Evolutionary conservation across 2,113 vertebrate genomes (phyloP), one percentile per base, ranked within the genome.

Genomic region (Sylvietta virens): DNA sequence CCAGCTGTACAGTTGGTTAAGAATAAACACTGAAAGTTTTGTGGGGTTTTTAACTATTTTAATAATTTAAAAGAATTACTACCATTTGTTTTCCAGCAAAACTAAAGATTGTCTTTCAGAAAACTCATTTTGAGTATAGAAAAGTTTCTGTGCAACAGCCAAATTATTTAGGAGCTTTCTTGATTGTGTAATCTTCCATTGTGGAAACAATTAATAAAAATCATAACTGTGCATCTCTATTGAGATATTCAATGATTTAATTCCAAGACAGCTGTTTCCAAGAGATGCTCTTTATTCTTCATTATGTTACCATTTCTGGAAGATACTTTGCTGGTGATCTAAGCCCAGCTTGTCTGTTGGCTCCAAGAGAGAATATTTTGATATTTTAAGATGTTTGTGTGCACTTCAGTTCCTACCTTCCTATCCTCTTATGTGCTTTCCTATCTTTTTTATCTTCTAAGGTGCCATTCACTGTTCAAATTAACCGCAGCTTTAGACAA

Each of bases 181-280:
- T 69, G 53, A 57, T 65, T 40, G 5, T 61, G 40, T 40, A 64
- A 65, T 72, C 30, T 87, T 79, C 31, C 9, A 1, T 39, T 67
- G 53, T 60, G 53, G 48, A 92, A 93, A 69, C 23, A 78, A 93
- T 77, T 88, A 86, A 81, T 80, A 85, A 79, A 95, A 85, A 65
- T 62, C 24, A 6, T 72, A 50, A 73, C 18, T 65, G 31, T 33
- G 21, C 16, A 66, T 86, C 27, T 87, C 57, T 57, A 4, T 7
- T 64, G 44, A 79, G 56, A 60, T 48, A 51, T 23, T 78, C 33
- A 62, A 1, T 53, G 6, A 48, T n/a, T 91, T 87, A 39, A 70
- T 85, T 89, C 78, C 62, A 85, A 80, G 66, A 37, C 19, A 47
- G 9, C 8, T 66, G 8, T 62, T 88, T 94, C 50, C 30, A 73